A percentile compares a stretch with the other conserved stretches of the same genome.
These are phyloP conservation scores for Lithophane ornitopus DNA, from an alignment of 2,888 invertebrate genomes.

Conservation along the genomic window DNA sequence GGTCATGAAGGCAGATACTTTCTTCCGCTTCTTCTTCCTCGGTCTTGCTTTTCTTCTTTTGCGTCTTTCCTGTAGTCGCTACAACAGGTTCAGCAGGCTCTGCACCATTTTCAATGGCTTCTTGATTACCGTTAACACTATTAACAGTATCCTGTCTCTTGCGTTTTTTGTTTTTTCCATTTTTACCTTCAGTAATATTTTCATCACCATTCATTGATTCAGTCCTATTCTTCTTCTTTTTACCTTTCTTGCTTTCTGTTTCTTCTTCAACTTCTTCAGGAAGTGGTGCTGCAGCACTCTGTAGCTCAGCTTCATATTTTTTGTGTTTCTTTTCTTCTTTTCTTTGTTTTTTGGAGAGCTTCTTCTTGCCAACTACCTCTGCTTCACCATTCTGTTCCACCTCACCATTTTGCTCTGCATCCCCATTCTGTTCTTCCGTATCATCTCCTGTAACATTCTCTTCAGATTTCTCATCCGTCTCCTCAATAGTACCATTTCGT, in stretches of 20 bases:
- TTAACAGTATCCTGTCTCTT: slow-evolving; percentile 85
- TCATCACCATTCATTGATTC: slow-evolving; percentile 75
- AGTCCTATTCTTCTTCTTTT: slow-evolving; percentile 85
- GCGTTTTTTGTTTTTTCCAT: slow-evolving; percentile 81
- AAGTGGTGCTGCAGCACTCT: slow-evolving; percentile 79
- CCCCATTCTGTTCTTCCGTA: slow-evolving; percentile 49
- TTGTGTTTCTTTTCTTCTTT: slow-evolving; percentile 87
- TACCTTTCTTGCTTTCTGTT: slow-evolving; percentile 80
- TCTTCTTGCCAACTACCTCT: slow-evolving; percentile 71
- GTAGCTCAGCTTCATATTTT: slow-evolving; percentile 87
- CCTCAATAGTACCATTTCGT: slow-evolving; percentile 61
- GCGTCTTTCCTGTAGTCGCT: slow-evolving; percentile 70
- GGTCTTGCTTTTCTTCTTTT: slow-evolving; percentile 83
- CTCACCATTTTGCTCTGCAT: slow-evolving; percentile 55
- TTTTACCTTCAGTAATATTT: slow-evolving; percentile 76
- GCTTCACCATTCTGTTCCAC: slow-evolving; percentile 63
- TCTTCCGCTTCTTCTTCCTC: slow-evolving; percentile 80
- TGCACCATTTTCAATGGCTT: slow-evolving; percentile 58
- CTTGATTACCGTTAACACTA: slow-evolving; percentile 73
- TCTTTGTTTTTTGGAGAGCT: slow-evolving; percentile 85
- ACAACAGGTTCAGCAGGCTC: slow-evolving; percentile 66
- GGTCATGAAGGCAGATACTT: slow-evolving; percentile 84
- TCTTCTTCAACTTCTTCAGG: slow-evolving; percentile 75
- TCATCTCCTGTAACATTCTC: slow-evolving; percentile 62
- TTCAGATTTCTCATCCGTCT: slow-evolving; percentile 53